Conservation (phyloP, 2,888 invertebrate species). For the Nineta flava region DNA sequence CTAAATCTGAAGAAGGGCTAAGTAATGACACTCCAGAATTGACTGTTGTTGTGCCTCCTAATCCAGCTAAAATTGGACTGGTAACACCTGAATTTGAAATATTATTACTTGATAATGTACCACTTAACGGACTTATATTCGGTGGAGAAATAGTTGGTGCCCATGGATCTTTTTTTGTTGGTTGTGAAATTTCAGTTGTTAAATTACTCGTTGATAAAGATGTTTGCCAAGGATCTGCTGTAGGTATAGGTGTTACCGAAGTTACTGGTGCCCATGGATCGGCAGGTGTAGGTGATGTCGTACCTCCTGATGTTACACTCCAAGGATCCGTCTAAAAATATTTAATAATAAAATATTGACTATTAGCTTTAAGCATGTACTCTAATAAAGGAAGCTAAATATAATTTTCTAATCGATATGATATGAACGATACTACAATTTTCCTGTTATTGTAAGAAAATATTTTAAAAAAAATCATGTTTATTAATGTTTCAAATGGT, state of each 20-base stretch:
- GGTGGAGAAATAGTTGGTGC: slow-evolving; percentile 23
- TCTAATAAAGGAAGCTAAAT: too few species aligned
- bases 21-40: slow-evolving; percentile 15
- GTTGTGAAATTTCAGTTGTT: slow-evolving; percentile 12
- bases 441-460: too few species aligned
- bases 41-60: slow-evolving; percentile 4
- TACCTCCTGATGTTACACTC: slow-evolving; percentile 36
- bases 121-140: slow-evolving; percentile 5
- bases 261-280: slow-evolving; percentile 46
- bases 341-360: slow-evolving; percentile 15
- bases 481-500: too few species aligned
- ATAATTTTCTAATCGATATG: too few species aligned
- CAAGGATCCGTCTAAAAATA: slow-evolving; percentile 42
- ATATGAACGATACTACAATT: too few species aligned
- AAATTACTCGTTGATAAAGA: slow-evolving; percentile 26
- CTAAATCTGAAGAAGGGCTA: slow-evolving; percentile 50
- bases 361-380: background rate
- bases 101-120: background rate
- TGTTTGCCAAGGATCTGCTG: slow-evolving; percentile 9
- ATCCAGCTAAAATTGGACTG: background rate
- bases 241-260: slow-evolving; percentile 1
- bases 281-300: slow-evolving; percentile 23
- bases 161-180: slow-evolving; percentile 31
- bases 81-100: slow-evolving; percentile 9
- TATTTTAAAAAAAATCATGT: too few species aligned